These are phyloP conservation scores for Struthio camelus DNA, from an alignment of 2,113 vertebrate genomes.

Conservation along the genomic window DNA sequence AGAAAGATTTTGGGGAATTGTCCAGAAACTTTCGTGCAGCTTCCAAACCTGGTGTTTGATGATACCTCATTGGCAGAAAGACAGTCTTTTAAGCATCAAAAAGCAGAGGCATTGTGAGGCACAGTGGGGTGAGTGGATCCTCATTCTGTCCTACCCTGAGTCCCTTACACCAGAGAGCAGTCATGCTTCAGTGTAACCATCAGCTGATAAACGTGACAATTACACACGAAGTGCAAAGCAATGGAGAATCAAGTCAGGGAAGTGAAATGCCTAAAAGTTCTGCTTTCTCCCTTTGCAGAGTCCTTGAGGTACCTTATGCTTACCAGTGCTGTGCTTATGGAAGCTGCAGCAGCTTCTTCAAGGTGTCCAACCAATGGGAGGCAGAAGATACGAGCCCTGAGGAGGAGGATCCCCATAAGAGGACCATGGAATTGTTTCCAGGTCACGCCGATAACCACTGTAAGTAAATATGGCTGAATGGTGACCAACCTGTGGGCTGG, in stretches of 20 bases:
- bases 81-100: background rate
- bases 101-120: background rate
- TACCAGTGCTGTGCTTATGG: slow-evolving; percentile 95
- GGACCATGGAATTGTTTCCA: slow-evolving; percentile 79
- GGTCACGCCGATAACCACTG: slow-evolving; percentile 84
- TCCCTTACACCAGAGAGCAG: background rate
- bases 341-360: slow-evolving; percentile 82
- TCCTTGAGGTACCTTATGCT: slow-evolving; percentile 92
- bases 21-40: background rate
- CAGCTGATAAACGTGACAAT: background rate
- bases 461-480: slow-evolving; percentile 71
- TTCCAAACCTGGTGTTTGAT: background rate
- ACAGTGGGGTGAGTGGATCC: background rate
- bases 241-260: background rate
- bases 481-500: background rate
- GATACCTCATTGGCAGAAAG: background rate
- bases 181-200: background rate
- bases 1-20: background rate
- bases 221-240: background rate
- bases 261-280: background rate
- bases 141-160: background rate
- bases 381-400: slow-evolving; percentile 75
- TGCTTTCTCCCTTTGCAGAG: slow-evolving; percentile 70
- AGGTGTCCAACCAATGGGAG: slow-evolving; percentile 79
- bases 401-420: slow-evolving; percentile 85